Percentiles rank a stretch among this genome's conserved stretches.
phyloP scores from a whole-genome alignment of 1,140 invertebrate genomes.

The Drosophila varians region DNA sequence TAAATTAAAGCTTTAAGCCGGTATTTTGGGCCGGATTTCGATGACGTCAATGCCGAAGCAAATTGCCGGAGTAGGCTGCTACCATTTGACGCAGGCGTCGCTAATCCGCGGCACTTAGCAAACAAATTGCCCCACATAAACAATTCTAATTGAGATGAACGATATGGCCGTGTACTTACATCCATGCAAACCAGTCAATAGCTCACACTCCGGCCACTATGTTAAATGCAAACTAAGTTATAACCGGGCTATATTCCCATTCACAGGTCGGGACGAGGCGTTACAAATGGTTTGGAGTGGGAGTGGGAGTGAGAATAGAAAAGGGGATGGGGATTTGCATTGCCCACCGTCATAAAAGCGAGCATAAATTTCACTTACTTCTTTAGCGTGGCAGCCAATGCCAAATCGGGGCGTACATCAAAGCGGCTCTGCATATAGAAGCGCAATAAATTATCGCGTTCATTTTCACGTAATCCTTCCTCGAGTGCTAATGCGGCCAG shows the following conservation, averaged over 20 bases:
- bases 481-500: conserved; percentile 88
- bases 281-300: not conserved
- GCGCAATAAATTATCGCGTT: conserved; percentile 90
- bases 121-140: conserved; percentile 79
- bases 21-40: conserved; percentile 13
- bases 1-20: conserved; percentile 40
- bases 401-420: conserved; percentile 86
- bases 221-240: conserved; percentile 64
- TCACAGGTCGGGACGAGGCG: not conserved
- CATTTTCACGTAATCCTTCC: conserved; percentile 90
- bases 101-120: conserved; percentile 71
- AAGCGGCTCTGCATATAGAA: conserved; percentile 89
- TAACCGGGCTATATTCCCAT: conserved; percentile 5
- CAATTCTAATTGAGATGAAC: conserved; percentile 79
- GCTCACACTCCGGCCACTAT: conserved; percentile 24
- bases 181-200: conserved; percentile 36
- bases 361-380: conserved; percentile 86
- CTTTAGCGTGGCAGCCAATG: conserved; percentile 87
- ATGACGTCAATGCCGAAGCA: conserved; percentile 47
- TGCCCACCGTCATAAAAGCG: conserved; percentile 58
- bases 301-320: not conserved
- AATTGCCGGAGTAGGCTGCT: conserved; percentile 31
- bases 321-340: conserved; percentile 26
- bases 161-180: conserved; percentile 54
- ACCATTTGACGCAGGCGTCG: conserved; percentile 48